Percentiles rank a stretch among this genome's conserved stretches.
Evolutionary conservation across 1,140 invertebrate species (phyloP).

Genomic region (Penaeus japonicus): DNA sequence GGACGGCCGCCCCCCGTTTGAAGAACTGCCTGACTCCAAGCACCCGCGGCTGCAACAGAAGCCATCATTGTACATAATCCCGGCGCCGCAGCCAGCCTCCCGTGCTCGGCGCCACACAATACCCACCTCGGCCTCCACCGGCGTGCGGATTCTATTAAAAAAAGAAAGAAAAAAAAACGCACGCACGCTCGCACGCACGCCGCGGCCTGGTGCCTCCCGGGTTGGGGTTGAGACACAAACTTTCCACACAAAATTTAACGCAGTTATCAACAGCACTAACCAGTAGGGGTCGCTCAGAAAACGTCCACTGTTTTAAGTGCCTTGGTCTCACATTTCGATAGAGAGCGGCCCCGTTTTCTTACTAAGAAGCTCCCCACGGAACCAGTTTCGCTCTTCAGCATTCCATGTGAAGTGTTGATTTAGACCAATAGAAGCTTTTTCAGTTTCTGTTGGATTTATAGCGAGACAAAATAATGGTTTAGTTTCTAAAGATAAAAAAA

Average conservation of each 20-base stretch:
- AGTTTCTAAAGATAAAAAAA: conserved; percentile 54
- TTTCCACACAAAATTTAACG: conserved; percentile 56
- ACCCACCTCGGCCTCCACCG: too few species aligned
- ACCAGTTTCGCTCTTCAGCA: conserved; percentile 34
- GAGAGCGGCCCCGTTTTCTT: conserved; percentile 47
- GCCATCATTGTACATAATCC: neutral
- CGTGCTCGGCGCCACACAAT: too few species aligned
- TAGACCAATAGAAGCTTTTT: conserved; percentile 56
- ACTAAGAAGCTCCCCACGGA: conserved; percentile 40
- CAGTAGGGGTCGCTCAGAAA: conserved; percentile 42
- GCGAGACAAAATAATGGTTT: conserved; percentile 54
- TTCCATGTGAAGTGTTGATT: conserved; percentile 55
- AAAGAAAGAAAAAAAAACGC: too few species aligned
- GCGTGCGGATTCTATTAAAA: too few species aligned
- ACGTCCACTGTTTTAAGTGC: conserved; percentile 55
- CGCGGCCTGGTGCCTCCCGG: neutral
- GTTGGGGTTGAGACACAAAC: conserved; percentile 45
- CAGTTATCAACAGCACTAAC: conserved; percentile 55
- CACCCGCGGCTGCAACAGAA: neutral
- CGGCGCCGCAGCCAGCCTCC: too few species aligned
- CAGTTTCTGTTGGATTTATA: conserved; percentile 55
- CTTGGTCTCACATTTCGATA: conserved; percentile 57
- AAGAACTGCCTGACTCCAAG: too few species aligned
- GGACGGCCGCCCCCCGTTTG: too few species aligned
- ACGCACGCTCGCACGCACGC: too few species aligned